phyloP scores from a whole-genome alignment of 2,888 invertebrate species.

The Beris chalybata region DNA sequence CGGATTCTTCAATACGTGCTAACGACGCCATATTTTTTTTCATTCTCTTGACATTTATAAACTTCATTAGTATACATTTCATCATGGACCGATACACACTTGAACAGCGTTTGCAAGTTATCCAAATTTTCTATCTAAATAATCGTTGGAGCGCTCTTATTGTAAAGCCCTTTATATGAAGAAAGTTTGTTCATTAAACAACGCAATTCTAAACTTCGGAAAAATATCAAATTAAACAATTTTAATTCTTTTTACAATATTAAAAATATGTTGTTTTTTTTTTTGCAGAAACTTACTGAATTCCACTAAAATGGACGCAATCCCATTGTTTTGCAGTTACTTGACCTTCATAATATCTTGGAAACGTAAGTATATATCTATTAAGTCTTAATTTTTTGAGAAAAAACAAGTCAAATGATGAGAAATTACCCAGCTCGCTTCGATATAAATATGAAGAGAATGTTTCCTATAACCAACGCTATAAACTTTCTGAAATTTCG shows the following conservation, averaged over 20 bases:
- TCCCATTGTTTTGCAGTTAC: background rate
- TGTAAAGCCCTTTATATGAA: too few relatives aligned
- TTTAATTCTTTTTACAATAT: background rate
- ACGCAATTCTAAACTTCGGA: background rate
- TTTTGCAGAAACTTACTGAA: background rate
- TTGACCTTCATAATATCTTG: background rate
- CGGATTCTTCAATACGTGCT: too few relatives aligned
- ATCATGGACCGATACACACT: too few relatives aligned
- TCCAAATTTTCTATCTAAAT: too few relatives aligned
- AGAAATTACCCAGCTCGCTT: slow-evolving; percentile 37
- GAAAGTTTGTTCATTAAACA: slow-evolving; percentile 33
- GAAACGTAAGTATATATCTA: too few relatives aligned
- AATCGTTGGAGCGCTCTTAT: too few relatives aligned
- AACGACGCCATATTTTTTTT: too few relatives aligned
- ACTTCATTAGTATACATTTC: too few relatives aligned
- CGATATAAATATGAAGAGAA: slow-evolving; percentile 35
- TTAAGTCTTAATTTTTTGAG: too few relatives aligned
- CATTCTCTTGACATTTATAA: too few relatives aligned
- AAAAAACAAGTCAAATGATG: slow-evolving; percentile 25
- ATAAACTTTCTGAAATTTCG: slow-evolving; percentile 8
- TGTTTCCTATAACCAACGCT: slow-evolving; percentile 37
- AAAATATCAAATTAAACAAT: background rate
- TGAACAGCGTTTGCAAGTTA: too few relatives aligned
- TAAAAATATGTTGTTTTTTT: background rate
- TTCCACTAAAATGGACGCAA: background rate